Base-by-base conservation (phyloP, 2,797 vertebrate genomes). In the Hafferia zeledoni region DNA sequence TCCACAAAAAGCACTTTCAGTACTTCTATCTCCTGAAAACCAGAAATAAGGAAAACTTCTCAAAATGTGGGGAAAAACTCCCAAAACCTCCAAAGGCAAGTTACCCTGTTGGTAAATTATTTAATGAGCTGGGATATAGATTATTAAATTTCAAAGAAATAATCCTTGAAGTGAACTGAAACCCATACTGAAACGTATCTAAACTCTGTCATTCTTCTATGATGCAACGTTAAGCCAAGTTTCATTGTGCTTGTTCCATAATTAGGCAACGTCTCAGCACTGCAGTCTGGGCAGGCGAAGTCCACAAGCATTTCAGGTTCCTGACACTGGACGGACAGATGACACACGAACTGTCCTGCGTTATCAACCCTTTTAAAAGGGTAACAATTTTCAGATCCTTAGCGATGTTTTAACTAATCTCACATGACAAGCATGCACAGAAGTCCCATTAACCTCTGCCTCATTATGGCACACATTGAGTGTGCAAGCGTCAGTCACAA, bases 401-500 rank as follows among this genome's bases (percentile, higher is more conserved):
- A 74, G 30, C 11, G 55, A 89, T 50, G 35, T 43, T 83, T 81
- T 46, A 89, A 52, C 31, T 49, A 41, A 67, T 31, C 52, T 63
- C 83, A 24, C 41, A 49, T n/a, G 43, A 13, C 30, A 55, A 69
- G 28, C 9, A 33, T 1, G 8, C 28, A 63, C 23, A 11, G 8
- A 41, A 31, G 76, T 25, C 31, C 31, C 71, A 35, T 27, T 47
- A 64, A 63, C 33, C 49, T 41, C 47, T 80, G 39, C 28, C 28
- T 61, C 24, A 61, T 3, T 17, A 44, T 3, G 27, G n/a, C 31
- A 81, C 25, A 10, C 37, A 16, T 80, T 59, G 17, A 28, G 11
- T 25, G 11, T 5, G 12, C 19, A 59, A 44, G 13, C 0, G 0
- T 12, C 69, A 52, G 19, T 4, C 83, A 52, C 27, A 85, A 9